Evolutionary conservation across 2,797 vertebrate genomes (phyloP).

Genomic region (Acrossocheilus fasciatus): DNA sequence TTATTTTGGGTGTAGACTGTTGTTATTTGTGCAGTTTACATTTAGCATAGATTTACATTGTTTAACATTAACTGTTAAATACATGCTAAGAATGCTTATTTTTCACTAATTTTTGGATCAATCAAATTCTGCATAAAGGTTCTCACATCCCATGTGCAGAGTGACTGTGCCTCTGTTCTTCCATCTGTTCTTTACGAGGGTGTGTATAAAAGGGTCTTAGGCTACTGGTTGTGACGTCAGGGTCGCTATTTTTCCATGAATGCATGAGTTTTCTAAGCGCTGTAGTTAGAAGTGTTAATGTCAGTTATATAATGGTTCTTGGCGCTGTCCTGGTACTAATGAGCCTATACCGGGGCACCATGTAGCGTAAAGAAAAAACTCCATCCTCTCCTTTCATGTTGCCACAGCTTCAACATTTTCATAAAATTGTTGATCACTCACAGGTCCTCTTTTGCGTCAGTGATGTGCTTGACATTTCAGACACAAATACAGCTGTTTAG

Average conservation of each 20-base stretch:
- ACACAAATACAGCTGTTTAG: not conserved
- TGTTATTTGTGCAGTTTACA: constrained; percentile 16
- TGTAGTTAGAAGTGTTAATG: constrained; percentile 44
- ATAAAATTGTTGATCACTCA: constrained; percentile 7
- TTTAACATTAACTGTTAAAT: not conserved
- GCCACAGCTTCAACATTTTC: not conserved
- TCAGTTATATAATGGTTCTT: constrained; percentile 44
- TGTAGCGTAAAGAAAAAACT: not conserved
- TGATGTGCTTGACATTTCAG: not conserved
- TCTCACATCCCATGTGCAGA: not conserved
- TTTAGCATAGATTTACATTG: not conserved
- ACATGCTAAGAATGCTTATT: not conserved
- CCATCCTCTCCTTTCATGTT: not conserved
- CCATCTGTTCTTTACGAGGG: constrained; percentile 30
- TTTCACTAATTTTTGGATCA: not conserved
- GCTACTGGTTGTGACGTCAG: constrained; percentile 25
- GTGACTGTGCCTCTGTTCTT: constrained; percentile 24
- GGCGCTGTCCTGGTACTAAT: constrained; percentile 2
- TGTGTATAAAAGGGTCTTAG: constrained; percentile 16
- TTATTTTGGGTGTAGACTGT: not conserved
- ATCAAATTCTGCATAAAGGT: not conserved
- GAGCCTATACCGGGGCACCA: not conserved
- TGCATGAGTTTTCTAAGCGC: constrained; percentile 26
- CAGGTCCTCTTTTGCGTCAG: constrained; percentile 18
- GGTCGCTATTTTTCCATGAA: constrained; percentile 35